Evolutionary conservation across 2,113 vertebrate genomes (phyloP).

Genomic region (Carassius auratus): DNA sequence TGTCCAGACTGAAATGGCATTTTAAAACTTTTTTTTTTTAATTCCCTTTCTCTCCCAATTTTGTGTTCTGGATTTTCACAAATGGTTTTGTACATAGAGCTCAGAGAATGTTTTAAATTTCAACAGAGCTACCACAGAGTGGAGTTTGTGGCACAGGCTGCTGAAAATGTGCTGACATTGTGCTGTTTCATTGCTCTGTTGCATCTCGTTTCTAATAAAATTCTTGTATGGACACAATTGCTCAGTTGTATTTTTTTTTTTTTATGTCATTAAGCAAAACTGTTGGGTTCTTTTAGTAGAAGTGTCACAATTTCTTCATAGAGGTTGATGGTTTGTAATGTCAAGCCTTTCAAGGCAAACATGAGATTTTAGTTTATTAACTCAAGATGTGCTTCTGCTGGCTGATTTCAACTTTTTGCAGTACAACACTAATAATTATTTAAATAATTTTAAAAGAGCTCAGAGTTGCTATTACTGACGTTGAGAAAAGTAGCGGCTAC

Average conservation of each 20-base stretch:
- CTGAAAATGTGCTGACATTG: conserved; percentile 82
- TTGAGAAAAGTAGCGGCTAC: too few relatives aligned
- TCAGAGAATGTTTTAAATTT: conserved; percentile 90
- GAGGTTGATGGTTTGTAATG: background rate
- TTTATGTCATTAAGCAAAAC: background rate
- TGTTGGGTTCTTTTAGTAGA: background rate
- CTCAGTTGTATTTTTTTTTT: background rate
- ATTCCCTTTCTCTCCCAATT: conserved; percentile 42
- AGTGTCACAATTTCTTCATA: background rate
- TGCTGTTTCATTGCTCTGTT: conserved; percentile 77
- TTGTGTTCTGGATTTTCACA: conserved; percentile 62
- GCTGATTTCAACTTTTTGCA: background rate
- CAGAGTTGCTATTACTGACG: background rate
- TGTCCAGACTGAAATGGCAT: conserved; percentile 60
- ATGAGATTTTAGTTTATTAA: background rate
- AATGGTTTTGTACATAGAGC: conserved; percentile 89
- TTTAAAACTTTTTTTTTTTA: conserved; percentile 68
- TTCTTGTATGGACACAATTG: conserved; percentile 63
- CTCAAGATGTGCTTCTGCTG: background rate
- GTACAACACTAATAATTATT: too few relatives aligned
- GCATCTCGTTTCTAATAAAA: conserved; percentile 81
- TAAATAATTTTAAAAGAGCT: background rate
- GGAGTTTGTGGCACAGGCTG: conserved; percentile 87
- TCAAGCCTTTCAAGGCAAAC: background rate
- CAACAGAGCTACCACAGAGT: conserved; percentile 81